A percentile compares a stretch with the other conserved stretches of the same genome.
These are phyloP conservation scores for Syngnathus typhle DNA, from an alignment of 2,113 vertebrate genomes.

Conservation along the genomic window DNA sequence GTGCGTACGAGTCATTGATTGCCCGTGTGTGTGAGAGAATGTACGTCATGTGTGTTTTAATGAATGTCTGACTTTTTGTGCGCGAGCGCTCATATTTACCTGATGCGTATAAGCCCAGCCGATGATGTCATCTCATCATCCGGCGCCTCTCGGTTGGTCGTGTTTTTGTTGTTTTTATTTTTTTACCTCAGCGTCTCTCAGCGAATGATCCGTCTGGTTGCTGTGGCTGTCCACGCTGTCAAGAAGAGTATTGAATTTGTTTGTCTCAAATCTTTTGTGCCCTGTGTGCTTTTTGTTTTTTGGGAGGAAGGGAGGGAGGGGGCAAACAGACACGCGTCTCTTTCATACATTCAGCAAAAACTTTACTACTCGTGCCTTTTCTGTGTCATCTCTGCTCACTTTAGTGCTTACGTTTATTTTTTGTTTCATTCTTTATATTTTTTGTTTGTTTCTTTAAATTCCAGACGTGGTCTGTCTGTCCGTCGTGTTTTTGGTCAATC, in stretches of 20 bases:
- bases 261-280: constrained; percentile 14
- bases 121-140: neutral
- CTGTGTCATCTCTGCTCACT: constrained; percentile 30
- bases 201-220: neutral
- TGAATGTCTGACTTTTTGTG: neutral
- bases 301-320: constrained; percentile 7
- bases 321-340: constrained; percentile 12
- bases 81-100: neutral
- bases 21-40: neutral
- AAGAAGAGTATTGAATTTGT: neutral
- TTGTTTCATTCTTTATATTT: constrained; percentile 1
- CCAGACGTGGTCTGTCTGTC: constrained; percentile 12
- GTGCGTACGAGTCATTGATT: neutral
- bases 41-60: neutral
- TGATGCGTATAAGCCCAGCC: neutral
- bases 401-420: neutral
- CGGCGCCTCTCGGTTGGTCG: neutral
- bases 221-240: neutral
- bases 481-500: constrained; percentile 32
- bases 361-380: constrained; percentile 71
- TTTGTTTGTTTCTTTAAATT: neutral
- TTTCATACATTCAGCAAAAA: constrained; percentile 36
- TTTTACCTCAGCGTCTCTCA: neutral
- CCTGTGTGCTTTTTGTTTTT: constrained; percentile 56
- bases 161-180: neutral